Conservation (phyloP, 2,888 invertebrate genomes). For the Diabrotica balteata region DNA sequence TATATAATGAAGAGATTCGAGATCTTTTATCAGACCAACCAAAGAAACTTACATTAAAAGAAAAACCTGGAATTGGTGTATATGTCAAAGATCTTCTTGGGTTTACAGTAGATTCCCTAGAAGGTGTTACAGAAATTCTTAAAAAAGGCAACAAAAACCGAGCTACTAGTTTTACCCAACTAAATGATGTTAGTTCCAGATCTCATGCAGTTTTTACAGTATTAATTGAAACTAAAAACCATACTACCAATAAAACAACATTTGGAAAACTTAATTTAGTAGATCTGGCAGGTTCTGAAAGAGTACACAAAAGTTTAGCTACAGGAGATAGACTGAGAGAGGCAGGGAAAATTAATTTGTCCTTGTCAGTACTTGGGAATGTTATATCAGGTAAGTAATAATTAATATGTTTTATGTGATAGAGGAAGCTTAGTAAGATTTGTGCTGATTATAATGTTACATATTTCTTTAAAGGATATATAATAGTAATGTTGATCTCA, state of each 20-base stretch:
- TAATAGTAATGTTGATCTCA: too few species aligned
- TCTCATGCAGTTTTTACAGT: constrained; percentile 99
- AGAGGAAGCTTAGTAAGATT: too few species aligned
- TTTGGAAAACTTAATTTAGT: constrained; percentile 97
- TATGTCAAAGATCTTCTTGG: constrained; percentile 97
- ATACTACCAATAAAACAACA: constrained; percentile 82
- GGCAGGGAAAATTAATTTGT: constrained; percentile 97
- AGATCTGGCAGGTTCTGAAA: constrained; percentile 96
- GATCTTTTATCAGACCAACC: constrained; percentile 88
- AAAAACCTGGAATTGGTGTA: constrained; percentile 94
- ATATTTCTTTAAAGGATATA: too few species aligned
- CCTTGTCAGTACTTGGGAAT: constrained; percentile 95
- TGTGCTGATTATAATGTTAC: too few species aligned
- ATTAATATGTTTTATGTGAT: too few species aligned
- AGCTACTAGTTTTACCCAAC: constrained; percentile 89
- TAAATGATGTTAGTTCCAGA: constrained; percentile 96
- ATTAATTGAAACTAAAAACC: constrained; percentile 94
- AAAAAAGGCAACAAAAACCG: constrained; percentile 95
- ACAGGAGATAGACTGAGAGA: constrained; percentile 92
- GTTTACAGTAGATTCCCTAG: constrained; percentile 86
- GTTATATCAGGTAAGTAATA: constrained; percentile 80
- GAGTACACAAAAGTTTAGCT: constrained; percentile 96
- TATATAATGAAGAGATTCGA: constrained; percentile 98
- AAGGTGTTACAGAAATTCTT: constrained; percentile 62
- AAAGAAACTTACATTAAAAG: constrained; percentile 89